These are phyloP conservation scores for Archips xylosteana DNA, from an alignment of 2,888 invertebrate species.

Conservation along the genomic window DNA sequence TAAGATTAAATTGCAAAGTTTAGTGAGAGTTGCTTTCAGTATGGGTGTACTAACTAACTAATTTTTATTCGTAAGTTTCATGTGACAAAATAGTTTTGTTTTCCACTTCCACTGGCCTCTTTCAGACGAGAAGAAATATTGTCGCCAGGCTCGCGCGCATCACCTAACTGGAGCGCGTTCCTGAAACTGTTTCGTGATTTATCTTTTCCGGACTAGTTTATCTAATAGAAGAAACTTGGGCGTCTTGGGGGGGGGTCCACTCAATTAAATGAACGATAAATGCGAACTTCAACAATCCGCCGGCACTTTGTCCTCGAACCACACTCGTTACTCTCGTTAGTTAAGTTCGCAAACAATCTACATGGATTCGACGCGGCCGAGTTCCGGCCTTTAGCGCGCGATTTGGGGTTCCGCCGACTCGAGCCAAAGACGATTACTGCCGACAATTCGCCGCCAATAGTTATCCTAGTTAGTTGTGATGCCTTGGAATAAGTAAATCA, in stretches of 20 bases:
- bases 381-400: conserved; percentile 59
- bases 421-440: conserved; percentile 8
- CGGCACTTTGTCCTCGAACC: conserved; percentile 43
- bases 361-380: conserved; percentile 58
- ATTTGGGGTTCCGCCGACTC: conserved; percentile 10
- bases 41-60: background rate
- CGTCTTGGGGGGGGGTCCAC: conserved; percentile 52
- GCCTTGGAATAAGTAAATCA: background rate
- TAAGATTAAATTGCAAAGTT: background rate
- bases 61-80: conserved; percentile 47
- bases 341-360: conserved; percentile 67
- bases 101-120: conserved; percentile 55
- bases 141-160: conserved; percentile 44
- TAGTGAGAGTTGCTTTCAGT: background rate
- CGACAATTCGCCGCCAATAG: conserved; percentile 5
- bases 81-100: conserved; percentile 60
- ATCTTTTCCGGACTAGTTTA: conserved; percentile 49
- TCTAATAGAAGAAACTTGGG: conserved; percentile 49
- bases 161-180: conserved; percentile 47
- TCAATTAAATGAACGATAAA: conserved; percentile 60
- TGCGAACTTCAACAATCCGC: conserved; percentile 58
- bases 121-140: conserved; percentile 53
- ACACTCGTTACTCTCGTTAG: conserved; percentile 69
- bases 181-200: conserved; percentile 50
- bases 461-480: background rate